Conservation (phyloP, 1,140 invertebrate genomes). For the Pseudomyrmex pallidus region DNA sequence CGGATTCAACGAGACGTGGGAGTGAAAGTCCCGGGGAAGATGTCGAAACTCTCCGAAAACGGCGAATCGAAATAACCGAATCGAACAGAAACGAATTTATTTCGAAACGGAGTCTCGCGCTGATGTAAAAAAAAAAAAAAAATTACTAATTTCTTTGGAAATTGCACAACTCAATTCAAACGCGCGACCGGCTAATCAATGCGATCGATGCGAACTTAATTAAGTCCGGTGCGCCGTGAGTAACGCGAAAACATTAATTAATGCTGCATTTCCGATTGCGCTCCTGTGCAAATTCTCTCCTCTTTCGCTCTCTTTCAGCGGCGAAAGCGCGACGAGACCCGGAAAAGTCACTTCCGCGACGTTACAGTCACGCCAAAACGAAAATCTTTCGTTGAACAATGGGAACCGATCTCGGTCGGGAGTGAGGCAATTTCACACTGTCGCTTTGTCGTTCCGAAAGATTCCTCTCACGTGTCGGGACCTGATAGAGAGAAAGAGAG, state of each 20-base stretch:
- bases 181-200: not conserved
- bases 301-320: not conserved
- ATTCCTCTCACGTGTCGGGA: conserved; percentile 24
- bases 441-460: conserved; percentile 11
- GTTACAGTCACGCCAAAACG: not conserved
- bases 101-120: not conserved
- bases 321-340: not conserved
- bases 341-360: not conserved
- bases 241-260: conserved; percentile 30
- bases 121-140: not conserved
- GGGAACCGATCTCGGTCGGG: not conserved
- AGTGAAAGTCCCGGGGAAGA: not conserved
- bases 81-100: not conserved
- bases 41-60: not conserved
- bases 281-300: no score
- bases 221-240: not conserved
- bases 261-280: not conserved
- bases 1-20: not conserved
- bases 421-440: conserved; percentile 41
- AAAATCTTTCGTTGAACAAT: conserved; percentile 38
- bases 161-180: not conserved
- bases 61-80: not conserved
- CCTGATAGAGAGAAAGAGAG: not conserved
- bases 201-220: not conserved
- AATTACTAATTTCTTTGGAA: no score